These are phyloP conservation scores for Iselma pallidipennis DNA, from an alignment of 2,888 invertebrate genomes.

Conservation along the genomic window DNA sequence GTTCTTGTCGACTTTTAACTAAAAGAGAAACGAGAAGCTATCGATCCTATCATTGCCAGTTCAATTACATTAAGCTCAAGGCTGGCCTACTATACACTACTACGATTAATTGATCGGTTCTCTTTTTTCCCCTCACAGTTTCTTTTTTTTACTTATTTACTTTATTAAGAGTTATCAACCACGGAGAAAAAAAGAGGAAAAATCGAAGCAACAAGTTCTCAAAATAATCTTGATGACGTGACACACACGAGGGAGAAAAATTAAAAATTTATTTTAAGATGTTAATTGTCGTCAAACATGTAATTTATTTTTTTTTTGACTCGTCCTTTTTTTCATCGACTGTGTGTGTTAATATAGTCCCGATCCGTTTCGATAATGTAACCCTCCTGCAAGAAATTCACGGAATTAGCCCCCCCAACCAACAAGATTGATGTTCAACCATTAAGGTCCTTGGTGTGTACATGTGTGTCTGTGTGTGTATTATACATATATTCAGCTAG, in stretches of 20 bases:
- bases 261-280: no score
- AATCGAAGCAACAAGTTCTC: not conserved
- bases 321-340: no score
- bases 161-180: not conserved
- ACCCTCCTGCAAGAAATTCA: not conserved
- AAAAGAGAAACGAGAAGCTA: not conserved
- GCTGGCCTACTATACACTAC: no score
- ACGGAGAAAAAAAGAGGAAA: no score
- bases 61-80: not conserved
- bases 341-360: not conserved
- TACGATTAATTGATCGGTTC: not conserved
- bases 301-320: no score
- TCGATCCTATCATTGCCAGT: not conserved
- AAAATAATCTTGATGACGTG: not conserved
- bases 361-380: not conserved
- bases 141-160: not conserved
- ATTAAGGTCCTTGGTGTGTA: constrained; percentile 11
- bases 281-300: no score
- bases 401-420: not conserved
- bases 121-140: no score
- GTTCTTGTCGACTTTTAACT: not conserved
- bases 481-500: constrained; percentile 18
- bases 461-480: no score
- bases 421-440: not conserved
- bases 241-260: not conserved